Base-by-base conservation (phyloP, 1,140 invertebrate species). In the Laupala kohalensis region DNA sequence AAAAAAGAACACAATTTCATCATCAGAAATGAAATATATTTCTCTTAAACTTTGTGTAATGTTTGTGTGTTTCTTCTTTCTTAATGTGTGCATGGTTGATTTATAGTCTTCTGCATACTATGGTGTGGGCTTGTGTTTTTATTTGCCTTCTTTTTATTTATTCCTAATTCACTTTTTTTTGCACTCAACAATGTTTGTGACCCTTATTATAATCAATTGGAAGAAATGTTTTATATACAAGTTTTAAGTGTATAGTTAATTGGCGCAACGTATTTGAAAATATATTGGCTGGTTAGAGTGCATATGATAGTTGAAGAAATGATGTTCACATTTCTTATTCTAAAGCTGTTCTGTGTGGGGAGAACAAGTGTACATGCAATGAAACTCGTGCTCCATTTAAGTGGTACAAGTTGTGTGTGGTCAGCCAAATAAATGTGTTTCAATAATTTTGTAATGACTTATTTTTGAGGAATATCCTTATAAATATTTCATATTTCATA, bases 1-100 rank as follows among this genome's bases (percentile, higher is more conserved):
- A 73, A 28, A 25, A 69, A 70, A 64, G 30, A 69, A n/a, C 26
- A 65, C 25, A 30, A 66, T 73, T 73, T 69, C 53, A 23, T 70
- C 63, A 25, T 24, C 27, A 24, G 29, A 29, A 29, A 70, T 64
- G 29, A 25, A 73, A 53, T 70, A 26, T 27, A 66, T 37, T 37
- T 71, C 70, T 64, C 12, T 65, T 25, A 71, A 13, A 28, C 28
- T 24, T 69, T 69, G 24, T 72, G 71, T 25, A 69, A 69, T 69
- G 37, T 72, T 67, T 63, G 13, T 69, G 25, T 28, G 65, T 72
- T 9, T 72, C 68, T 4, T 69, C 19, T 72, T 72, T 63, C 25
- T 63, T 70, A n/a, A 27, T 63, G 69, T 70, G 15, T 70, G 69
- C 69, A 70, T 64, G 64, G 6, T 25, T 64, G 6, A 15, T 12